A percentile compares a stretch with the other conserved stretches of the same genome.
Conservation (phyloP, 2,888 invertebrate genomes). For the Leucozona laternaria region DNA sequence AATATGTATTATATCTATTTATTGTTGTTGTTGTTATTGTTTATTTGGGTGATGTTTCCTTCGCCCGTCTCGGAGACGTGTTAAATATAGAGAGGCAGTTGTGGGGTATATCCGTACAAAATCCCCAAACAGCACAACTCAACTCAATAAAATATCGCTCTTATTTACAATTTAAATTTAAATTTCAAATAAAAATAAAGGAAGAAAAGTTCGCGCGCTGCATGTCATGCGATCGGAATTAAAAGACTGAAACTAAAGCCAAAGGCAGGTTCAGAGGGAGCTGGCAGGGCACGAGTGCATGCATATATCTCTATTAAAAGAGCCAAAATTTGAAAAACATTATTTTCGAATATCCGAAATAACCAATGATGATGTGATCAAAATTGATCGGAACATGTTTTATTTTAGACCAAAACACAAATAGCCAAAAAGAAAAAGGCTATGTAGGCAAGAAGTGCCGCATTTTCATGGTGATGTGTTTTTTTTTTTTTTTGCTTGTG, state of each 20-base stretch:
- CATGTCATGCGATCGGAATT: slow-evolving; percentile 42
- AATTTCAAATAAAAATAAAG: not conserved
- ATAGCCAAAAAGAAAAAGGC: slow-evolving; percentile 20
- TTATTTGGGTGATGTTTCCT: slow-evolving; percentile 47
- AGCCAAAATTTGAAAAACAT: slow-evolving; percentile 60
- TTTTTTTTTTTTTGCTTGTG: slow-evolving; percentile 4
- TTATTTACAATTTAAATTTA: slow-evolving; percentile 46
- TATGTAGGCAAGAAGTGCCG: slow-evolving; percentile 22
- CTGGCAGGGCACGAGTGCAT: not conserved
- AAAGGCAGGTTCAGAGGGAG: slow-evolving; percentile 6
- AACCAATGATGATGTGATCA: slow-evolving; percentile 67
- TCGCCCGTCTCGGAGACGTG: slow-evolving; percentile 43
- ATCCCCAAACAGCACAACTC: slow-evolving; percentile 33
- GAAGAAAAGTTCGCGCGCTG: slow-evolving; percentile 44
- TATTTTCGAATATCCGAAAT: slow-evolving; percentile 72
- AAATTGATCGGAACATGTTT: slow-evolving; percentile 43
- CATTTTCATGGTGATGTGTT: slow-evolving; percentile 16
- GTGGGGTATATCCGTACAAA: slow-evolving; percentile 44
- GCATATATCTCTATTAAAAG: slow-evolving; percentile 58
- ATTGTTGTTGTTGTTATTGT: slow-evolving; percentile 44
- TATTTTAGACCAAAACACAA: slow-evolving; percentile 21
- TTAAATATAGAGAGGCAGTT: slow-evolving; percentile 72
- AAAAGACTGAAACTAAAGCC: not conserved
- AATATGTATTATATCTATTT: slow-evolving; percentile 66
- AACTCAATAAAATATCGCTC: slow-evolving; percentile 55